phyloP scores from a whole-genome alignment of 92 coral and sea anemone species.

The Epizoanthus scotinus region DNA sequence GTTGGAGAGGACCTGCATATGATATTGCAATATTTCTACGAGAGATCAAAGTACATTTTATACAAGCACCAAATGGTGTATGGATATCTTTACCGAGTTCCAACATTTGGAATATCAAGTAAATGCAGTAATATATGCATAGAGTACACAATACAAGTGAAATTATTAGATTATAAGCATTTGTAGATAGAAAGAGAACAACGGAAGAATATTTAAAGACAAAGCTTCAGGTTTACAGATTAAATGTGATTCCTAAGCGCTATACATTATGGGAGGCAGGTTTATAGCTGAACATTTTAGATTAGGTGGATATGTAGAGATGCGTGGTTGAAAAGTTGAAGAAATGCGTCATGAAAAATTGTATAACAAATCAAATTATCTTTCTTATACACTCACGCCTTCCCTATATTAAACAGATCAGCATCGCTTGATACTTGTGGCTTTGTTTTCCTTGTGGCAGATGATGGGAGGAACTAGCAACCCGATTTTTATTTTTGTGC shows the following conservation, averaged over 20 bases:
- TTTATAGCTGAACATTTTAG: slow-evolving; percentile 17
- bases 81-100: slow-evolving; percentile 27
- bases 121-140: slow-evolving; percentile 45
- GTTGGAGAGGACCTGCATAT: neutral
- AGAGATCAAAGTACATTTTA: slow-evolving; percentile 39
- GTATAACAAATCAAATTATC: slow-evolving; percentile 8
- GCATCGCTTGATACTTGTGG: neutral
- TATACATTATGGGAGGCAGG: slow-evolving; percentile 14
- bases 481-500: neutral
- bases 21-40: slow-evolving; percentile 20
- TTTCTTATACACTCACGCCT: neutral
- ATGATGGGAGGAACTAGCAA: no score
- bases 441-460: neutral
- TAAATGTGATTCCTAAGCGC: slow-evolving; percentile 21
- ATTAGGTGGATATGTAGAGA: slow-evolving; percentile 23
- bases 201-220: slow-evolving; percentile 37
- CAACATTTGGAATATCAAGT: slow-evolving; percentile 46
- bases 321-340: neutral
- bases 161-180: slow-evolving; percentile 41
- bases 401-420: neutral
- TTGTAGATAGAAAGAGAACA: slow-evolving; percentile 34
- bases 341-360: neutral
- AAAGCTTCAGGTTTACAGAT: slow-evolving; percentile 3
- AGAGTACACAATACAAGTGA: slow-evolving; percentile 35
- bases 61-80: slow-evolving; percentile 35